phyloP scores from a whole-genome alignment of 2,113 vertebrate genomes.

The Nerophis lumbriciformis region DNA sequence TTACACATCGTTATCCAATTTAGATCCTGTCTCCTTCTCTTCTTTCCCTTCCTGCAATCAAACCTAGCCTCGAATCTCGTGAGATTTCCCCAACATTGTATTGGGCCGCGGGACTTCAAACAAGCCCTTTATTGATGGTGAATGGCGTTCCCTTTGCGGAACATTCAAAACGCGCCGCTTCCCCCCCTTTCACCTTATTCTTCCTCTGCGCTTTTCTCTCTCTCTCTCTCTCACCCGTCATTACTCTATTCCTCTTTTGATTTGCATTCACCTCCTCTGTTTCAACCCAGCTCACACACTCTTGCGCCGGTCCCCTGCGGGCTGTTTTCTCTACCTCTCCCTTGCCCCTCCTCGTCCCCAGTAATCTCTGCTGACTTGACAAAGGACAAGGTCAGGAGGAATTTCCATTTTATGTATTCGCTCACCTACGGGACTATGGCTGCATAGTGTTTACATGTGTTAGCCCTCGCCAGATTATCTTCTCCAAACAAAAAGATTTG shows the following conservation, averaged over 20 bases:
- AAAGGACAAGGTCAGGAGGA: constrained; percentile 67
- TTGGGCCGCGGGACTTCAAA: constrained; percentile 41
- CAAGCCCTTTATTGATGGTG: constrained; percentile 46
- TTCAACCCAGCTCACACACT: constrained; percentile 26
- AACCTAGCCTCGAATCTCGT: constrained; percentile 35
- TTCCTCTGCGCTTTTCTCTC: constrained; percentile 29
- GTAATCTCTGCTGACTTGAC: constrained; percentile 69
- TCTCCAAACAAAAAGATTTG: constrained; percentile 60
- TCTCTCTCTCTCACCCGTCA: not conserved
- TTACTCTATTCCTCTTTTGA: constrained; percentile 39
- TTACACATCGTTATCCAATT: constrained; percentile 62
- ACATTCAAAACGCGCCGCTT: constrained; percentile 19
- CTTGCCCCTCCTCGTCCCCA: constrained; percentile 35
- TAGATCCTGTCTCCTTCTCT: constrained; percentile 40
- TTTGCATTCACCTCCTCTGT: constrained; percentile 29
- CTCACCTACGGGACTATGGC: constrained; percentile 33
- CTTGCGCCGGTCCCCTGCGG: constrained; percentile 28
- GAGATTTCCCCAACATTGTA: constrained; percentile 41
- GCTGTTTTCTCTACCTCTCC: constrained; percentile 33
- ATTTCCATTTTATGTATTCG: constrained; percentile 56
- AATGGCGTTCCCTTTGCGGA: constrained; percentile 40
- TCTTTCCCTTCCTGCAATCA: constrained; percentile 53
- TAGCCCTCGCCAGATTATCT: constrained; percentile 61
- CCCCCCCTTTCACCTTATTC: constrained; percentile 19
- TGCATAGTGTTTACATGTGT: constrained; percentile 50